Conservation (phyloP, 2,797 vertebrate genomes). For the Babyrousa celebensis region DNA sequence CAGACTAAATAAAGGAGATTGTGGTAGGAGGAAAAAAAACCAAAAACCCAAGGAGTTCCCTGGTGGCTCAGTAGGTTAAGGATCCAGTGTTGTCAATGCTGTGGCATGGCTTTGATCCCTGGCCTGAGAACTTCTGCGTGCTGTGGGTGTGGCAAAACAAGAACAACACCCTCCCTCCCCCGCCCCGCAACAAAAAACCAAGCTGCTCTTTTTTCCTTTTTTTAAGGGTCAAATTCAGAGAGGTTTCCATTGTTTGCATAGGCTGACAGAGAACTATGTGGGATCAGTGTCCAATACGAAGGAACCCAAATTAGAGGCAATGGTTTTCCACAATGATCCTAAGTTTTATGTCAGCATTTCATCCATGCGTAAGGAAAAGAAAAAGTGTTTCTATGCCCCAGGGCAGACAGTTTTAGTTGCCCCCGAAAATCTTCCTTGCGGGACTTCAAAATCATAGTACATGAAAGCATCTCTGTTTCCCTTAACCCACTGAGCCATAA, state of each 20-base stretch:
- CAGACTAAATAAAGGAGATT: background rate
- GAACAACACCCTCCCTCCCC: no score
- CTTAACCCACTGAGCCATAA: background rate
- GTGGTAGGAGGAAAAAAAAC: background rate
- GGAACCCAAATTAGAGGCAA: background rate
- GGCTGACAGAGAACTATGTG: background rate
- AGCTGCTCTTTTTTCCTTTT: background rate
- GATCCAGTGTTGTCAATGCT: no score
- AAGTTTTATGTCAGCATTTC: background rate
- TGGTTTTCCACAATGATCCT: background rate
- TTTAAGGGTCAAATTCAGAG: background rate
- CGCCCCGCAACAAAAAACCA: background rate
- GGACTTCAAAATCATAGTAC: background rate
- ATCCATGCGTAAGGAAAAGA: background rate
- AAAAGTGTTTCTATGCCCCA: background rate
- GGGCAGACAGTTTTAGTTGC: no score
- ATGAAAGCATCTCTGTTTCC: background rate
- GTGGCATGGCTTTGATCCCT: no score
- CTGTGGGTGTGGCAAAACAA: no score
- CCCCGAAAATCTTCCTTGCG: background rate
- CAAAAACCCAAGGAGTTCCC: no score
- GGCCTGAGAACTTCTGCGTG: no score
- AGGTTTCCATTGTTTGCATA: background rate
- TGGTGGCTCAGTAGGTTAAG: no score
- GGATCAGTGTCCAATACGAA: background rate